Evolutionary conservation across 2,888 invertebrate genomes (phyloP).

Genomic region (Drosophila neonasuta): DNA sequence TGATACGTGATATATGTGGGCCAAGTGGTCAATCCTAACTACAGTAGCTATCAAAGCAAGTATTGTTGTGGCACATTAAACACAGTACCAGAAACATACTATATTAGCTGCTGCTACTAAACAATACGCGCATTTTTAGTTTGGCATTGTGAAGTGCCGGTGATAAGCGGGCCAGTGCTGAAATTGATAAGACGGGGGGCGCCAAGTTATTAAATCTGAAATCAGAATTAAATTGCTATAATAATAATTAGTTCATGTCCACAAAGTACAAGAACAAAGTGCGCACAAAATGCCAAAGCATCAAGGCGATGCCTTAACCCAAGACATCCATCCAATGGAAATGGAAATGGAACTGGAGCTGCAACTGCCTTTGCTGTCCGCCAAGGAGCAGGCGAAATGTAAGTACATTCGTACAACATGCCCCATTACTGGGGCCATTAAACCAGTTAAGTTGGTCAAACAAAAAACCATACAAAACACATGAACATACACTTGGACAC

Average conservation of each 20-base stretch:
- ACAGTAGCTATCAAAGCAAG: conserved; percentile 11
- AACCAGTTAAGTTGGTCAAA: conserved; percentile 72
- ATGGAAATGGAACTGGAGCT: conserved; percentile 27
- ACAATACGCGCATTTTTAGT: conserved; percentile 30
- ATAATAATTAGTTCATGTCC: conserved; percentile 53
- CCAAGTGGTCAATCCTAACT: conserved; percentile 42
- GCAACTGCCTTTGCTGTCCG: conserved; percentile 54
- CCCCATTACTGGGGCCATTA: conserved; percentile 57
- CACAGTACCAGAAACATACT: not conserved
- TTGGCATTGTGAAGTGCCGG: conserved; percentile 43
- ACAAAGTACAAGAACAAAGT: conserved; percentile 31
- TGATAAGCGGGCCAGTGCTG: conserved; percentile 53
- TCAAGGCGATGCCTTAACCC: conserved; percentile 39
- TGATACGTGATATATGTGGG: conserved; percentile 69
- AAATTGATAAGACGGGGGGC: conserved; percentile 54
- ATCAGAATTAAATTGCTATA: conserved; percentile 24
- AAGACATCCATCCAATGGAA: conserved; percentile 36
- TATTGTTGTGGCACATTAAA: conserved; percentile 13
- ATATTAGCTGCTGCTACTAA: conserved; percentile 13
- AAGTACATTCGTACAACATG: conserved; percentile 43
- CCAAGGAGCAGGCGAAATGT: conserved; percentile 64
- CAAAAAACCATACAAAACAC: conserved; percentile 40
- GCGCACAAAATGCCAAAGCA: conserved; percentile 53
- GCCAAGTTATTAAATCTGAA: conserved; percentile 54
- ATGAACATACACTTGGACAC: conserved; percentile 21